Evolutionary conservation across 2,113 vertebrate species (phyloP).

Genomic region (Sylvilagus bachmani): DNA sequence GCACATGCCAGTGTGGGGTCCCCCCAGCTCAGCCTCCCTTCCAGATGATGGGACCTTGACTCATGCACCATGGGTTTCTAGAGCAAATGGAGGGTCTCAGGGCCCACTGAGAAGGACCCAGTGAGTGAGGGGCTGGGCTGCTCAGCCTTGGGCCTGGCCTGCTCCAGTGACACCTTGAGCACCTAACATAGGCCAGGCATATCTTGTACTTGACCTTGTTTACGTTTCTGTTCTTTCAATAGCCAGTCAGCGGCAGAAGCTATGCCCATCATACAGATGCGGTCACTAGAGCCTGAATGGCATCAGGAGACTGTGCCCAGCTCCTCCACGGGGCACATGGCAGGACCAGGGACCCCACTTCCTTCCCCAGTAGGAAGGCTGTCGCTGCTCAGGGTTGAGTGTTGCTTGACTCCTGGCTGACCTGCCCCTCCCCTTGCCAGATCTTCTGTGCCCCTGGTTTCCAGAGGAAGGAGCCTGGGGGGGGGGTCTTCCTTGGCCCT

Average conservation of each 20-base stretch:
- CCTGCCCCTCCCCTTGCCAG: neutral
- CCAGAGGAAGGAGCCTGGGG: neutral
- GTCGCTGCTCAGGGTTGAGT: neutral
- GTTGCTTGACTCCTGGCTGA: neutral
- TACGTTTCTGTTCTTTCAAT: slow-evolving; percentile 15
- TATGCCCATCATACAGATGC: neutral
- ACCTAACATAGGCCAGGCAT: neutral
- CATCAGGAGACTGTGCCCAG: neutral
- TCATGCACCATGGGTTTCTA: neutral
- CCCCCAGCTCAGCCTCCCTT: neutral
- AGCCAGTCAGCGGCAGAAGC: neutral
- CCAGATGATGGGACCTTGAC: neutral
- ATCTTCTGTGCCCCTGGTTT: neutral
- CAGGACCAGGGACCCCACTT: neutral
- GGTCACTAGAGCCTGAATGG: slow-evolving; percentile 5
- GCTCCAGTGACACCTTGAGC: neutral
- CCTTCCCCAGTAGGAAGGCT: neutral
- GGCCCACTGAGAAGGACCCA: neutral
- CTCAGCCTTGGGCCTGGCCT: neutral
- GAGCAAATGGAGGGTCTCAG: neutral
- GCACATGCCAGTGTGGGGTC: neutral
- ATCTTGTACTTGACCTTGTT: neutral
- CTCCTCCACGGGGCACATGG: neutral
- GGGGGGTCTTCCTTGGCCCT: neutral
- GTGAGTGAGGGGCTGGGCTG: neutral